Evolutionary conservation across 2,113 vertebrate genomes (phyloP), one percentile per base, ranked within the genome.

Genomic region (Chroicocephalus ridibundus): DNA sequence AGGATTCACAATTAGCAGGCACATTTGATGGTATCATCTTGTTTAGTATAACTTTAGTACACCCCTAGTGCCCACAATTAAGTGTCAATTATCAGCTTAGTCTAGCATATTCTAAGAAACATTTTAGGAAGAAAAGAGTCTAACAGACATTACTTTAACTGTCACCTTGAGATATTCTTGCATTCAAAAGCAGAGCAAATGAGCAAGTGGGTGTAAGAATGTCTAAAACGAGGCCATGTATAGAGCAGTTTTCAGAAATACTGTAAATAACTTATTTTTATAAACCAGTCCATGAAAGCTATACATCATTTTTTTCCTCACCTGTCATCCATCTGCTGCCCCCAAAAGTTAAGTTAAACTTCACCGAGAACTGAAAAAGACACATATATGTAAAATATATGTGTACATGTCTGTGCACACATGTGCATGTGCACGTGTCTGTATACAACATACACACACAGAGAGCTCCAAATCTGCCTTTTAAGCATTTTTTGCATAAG

Each of bases 341-440:
- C 5, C 25, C 5, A 49, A 40, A 69, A 21, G 5, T 57, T 71
- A 44, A 2, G 2, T 54, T 81, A 82, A 76, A 29, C 15, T 68
- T 75, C 34, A 69, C 9, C 29, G 7, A 74, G 38, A 82, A 66
- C 22, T 46, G 4, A 49, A 75, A 42, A 49, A 78, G 11, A 34
- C 18, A 40, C 2, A 21, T 22, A 25, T 40, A 36, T 26, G 10
- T 61, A 44, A 80, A 55, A 65, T 40, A 34, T 3, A 6, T 9
- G 6, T 6, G 3, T 24, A 5, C 34, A 31, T 62, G 9, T 32
- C 4, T 70, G 14, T 40, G 4, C 15, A 20, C 4, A 0, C 4
- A 1, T 24, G 17, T 17, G 4, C 9, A 10, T 5, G 14, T 26
- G 6, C 24, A 15, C 1, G 0, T 22, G 20, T 18, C 3, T 52